Percentiles rank a stretch among this genome's conserved stretches.
Conservation (phyloP, 2,888 invertebrate species). For the Tachystola acroxantha region DNA sequence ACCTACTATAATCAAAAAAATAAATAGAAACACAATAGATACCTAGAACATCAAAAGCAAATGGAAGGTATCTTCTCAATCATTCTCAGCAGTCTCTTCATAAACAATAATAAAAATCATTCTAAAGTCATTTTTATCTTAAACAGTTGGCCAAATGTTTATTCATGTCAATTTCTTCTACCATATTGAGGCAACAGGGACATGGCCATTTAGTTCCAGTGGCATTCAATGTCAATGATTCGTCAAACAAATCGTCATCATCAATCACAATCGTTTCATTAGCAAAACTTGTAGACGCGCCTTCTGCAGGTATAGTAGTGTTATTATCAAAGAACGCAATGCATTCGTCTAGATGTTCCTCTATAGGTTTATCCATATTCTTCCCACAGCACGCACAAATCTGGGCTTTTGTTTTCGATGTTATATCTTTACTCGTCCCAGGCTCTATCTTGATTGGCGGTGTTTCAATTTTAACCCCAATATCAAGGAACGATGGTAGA, state of each 20-base stretch:
- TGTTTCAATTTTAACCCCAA: slow-evolving; percentile 13
- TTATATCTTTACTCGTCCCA: slow-evolving; percentile 22
- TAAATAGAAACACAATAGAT: no score
- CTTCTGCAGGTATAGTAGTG: slow-evolving; percentile 52
- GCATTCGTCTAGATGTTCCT: slow-evolving; percentile 74
- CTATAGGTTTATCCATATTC: slow-evolving; percentile 39
- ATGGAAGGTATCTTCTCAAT: no score
- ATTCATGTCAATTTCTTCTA: slow-evolving; percentile 75
- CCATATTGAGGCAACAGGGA: slow-evolving; percentile 78
- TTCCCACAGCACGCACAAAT: slow-evolving; percentile 67
- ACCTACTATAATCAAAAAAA: no score
- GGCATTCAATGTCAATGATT: slow-evolving; percentile 53
- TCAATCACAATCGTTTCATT: slow-evolving; percentile 43
- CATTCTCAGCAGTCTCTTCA: no score
- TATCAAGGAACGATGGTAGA: slow-evolving; percentile 17
- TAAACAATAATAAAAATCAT: not conserved
- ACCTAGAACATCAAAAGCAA: no score
- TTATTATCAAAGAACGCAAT: slow-evolving; percentile 61
- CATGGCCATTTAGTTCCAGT: slow-evolving; percentile 74
- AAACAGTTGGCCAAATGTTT: slow-evolving; percentile 75
- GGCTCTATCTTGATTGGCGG: slow-evolving; percentile 29
- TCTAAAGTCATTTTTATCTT: slow-evolving; percentile 14
- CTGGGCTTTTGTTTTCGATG: slow-evolving; percentile 16
- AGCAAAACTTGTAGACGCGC: slow-evolving; percentile 31
- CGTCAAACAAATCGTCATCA: slow-evolving; percentile 48